Evolutionary conservation across 1,140 invertebrate species (phyloP).

Genomic region (Atopsyche davidsoni): DNA sequence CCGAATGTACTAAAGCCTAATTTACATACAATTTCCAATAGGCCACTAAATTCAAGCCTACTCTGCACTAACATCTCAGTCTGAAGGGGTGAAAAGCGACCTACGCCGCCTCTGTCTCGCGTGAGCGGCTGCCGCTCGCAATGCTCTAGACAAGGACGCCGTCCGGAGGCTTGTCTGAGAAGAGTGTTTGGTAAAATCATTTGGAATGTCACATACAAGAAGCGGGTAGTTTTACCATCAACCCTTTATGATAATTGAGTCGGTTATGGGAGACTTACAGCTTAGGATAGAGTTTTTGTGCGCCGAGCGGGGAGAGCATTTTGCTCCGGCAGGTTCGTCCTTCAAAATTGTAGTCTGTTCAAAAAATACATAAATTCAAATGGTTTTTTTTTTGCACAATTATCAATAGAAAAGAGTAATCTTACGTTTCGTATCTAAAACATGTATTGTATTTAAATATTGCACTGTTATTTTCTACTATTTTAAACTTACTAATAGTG

Average conservation of each 20-base stretch:
- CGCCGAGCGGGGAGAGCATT: conserved; percentile 8
- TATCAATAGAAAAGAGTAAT: no score
- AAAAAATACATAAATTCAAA: no score
- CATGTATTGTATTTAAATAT: no score
- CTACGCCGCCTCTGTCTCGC: conserved; percentile 9
- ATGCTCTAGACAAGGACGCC: background rate
- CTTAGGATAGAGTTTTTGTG: conserved; percentile 16
- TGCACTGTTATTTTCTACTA: no score
- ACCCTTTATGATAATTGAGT: conserved; percentile 31
- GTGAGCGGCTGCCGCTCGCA: background rate
- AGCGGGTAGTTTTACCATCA: conserved; percentile 27
- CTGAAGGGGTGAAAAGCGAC: conserved; percentile 5
- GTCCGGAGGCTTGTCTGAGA: background rate
- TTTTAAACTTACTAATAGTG: no score
- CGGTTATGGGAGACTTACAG: conserved; percentile 24
- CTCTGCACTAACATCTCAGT: conserved; percentile 27
- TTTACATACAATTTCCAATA: conserved; percentile 32
- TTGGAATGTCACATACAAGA: conserved; percentile 30
- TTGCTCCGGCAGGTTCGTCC: background rate
- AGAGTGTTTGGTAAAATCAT: conserved; percentile 21
- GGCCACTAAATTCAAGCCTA: conserved; percentile 29
- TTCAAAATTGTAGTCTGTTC: no score
- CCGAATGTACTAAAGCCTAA: conserved; percentile 28
- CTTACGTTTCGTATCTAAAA: no score
- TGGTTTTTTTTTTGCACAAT: no score